A percentile compares a stretch with the other conserved stretches of the same genome.
Evolutionary conservation across 2,113 vertebrate genomes (phyloP).

Genomic region (Ochotona princeps): DNA sequence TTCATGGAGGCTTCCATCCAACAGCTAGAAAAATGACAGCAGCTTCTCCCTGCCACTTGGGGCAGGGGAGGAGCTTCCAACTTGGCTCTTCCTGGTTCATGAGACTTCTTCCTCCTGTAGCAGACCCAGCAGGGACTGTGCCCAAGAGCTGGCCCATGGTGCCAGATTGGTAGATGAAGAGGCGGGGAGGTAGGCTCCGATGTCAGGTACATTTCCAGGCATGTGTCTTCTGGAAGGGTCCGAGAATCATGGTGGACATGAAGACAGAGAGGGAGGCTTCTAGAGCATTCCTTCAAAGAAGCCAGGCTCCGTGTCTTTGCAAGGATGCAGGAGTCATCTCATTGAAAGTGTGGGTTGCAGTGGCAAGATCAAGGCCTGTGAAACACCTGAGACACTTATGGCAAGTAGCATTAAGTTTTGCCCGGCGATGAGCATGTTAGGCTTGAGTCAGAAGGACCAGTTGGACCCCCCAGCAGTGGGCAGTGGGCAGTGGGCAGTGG

Average conservation of each 20-base stretch:
- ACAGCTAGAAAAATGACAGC: background rate
- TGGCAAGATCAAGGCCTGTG: background rate
- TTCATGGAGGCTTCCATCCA: background rate
- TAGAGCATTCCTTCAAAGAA: background rate
- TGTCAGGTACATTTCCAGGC: too few relatives aligned
- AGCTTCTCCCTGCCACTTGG: background rate
- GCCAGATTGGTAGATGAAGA: too few relatives aligned
- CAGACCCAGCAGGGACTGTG: too few relatives aligned
- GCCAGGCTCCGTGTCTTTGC: background rate
- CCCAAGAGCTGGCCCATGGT: background rate
- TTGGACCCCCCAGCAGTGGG: background rate
- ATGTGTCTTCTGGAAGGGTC: too few relatives aligned
- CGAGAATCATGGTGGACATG: accelerated
- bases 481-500: background rate
- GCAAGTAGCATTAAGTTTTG: background rate
- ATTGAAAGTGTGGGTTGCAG: accelerated
- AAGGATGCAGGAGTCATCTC: background rate
- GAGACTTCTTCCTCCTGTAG: background rate
- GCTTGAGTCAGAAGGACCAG: accelerated
- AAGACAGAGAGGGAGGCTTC: background rate
- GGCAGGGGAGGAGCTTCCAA: too few relatives aligned
- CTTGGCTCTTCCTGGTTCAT: accelerated
- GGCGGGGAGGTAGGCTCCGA: too few relatives aligned
- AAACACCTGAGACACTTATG: background rate
- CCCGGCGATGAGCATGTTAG: accelerated